A percentile compares a stretch with the other conserved stretches of the same genome.
Conservation (phyloP, 2,113 vertebrate species). For the Carlito syrichta region DNA sequence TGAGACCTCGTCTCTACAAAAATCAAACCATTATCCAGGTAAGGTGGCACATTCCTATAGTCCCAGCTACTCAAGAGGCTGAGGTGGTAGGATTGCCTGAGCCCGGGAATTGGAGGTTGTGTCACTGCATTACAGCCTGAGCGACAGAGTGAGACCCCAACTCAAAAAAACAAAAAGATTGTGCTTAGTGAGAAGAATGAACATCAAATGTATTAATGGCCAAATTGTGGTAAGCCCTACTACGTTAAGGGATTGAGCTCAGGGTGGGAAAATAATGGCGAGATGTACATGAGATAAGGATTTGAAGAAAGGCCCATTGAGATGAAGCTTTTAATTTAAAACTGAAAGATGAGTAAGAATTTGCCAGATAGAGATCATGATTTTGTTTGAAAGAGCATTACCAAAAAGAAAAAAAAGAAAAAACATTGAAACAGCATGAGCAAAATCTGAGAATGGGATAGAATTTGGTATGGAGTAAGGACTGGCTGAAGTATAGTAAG, state of each 20-base stretch:
- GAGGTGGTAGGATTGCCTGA: no score
- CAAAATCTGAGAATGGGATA: not conserved
- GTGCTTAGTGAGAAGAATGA: not conserved
- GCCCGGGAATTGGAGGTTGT: no score
- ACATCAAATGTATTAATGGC: fast-evolving
- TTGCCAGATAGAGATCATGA: not conserved
- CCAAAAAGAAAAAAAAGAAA: no score
- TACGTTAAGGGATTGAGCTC: not conserved
- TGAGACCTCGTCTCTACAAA: no score
- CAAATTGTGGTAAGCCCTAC: not conserved
- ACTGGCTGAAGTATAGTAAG: fast-evolving
- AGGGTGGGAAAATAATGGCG: not conserved
- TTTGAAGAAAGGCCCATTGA: not conserved
- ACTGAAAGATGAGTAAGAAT: not conserved
- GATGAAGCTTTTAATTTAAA: not conserved
- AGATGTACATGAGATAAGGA: not conserved
- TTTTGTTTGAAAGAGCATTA: not conserved
- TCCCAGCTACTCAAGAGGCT: no score
- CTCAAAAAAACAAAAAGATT: no score
- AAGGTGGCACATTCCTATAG: no score
- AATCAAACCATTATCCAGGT: no score
- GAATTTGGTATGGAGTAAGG: fast-evolving
- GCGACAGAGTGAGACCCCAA: no score
- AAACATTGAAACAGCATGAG: no score
- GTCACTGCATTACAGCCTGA: no score